Conservation (phyloP, 64 coral and sea anemone genomes). For the Pocillopora verrucosa region DNA sequence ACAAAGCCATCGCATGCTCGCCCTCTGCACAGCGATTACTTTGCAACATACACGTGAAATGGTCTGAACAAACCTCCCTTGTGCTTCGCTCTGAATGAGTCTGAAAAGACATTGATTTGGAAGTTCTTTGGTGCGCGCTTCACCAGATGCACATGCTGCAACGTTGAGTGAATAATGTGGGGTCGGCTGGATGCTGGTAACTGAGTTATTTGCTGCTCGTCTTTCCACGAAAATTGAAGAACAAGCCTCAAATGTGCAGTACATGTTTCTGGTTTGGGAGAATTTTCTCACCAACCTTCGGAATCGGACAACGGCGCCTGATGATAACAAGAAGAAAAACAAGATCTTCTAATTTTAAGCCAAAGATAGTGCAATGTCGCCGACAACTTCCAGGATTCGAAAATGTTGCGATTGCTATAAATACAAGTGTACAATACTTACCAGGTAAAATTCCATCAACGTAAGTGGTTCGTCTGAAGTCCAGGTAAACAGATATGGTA, state of each 20-base stretch:
- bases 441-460: constrained; percentile 77
- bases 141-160: background rate
- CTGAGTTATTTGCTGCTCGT: background rate
- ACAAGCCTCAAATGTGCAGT: constrained; percentile 80
- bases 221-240: constrained; percentile 56
- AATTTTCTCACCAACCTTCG: constrained; percentile 70
- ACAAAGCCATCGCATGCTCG: constrained; percentile 68
- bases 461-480: constrained; percentile 66
- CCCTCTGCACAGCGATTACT: constrained; percentile 75
- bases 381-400: too few relatives aligned
- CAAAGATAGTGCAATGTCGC: too few relatives aligned
- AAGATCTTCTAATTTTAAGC: too few relatives aligned
- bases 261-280: constrained; percentile 65
- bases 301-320: constrained; percentile 68
- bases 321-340: background rate
- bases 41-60: constrained; percentile 69
- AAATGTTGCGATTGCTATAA: too few relatives aligned
- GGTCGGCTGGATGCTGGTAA: background rate
- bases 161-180: background rate
- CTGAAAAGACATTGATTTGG: constrained; percentile 55
- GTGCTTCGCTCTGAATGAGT: constrained; percentile 43
- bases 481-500: constrained; percentile 72
- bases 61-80: constrained; percentile 66
- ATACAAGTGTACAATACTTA: background rate
- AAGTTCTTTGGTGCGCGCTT: background rate